Evolutionary conservation across 1,140 invertebrate species (phyloP).

Genomic region (Scaptodrosophila lebanonensis): DNA sequence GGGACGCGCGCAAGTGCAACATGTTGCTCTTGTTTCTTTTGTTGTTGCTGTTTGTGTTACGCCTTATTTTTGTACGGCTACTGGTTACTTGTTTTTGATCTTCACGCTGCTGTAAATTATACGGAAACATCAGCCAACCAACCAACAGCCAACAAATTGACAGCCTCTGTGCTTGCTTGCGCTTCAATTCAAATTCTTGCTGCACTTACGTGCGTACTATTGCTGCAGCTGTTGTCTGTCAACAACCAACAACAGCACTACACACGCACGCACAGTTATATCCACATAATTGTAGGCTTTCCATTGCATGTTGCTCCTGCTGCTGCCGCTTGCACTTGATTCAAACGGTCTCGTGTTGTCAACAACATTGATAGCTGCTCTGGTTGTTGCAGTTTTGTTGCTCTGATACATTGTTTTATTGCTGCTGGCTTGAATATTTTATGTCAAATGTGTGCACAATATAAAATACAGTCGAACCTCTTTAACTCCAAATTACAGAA

Average conservation of each 20-base stretch:
- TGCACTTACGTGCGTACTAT: no score
- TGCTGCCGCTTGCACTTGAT: no score
- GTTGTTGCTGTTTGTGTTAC: constrained; percentile 17
- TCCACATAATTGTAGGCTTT: constrained; percentile 61
- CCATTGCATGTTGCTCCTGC: constrained; percentile 49
- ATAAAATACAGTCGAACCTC: no score
- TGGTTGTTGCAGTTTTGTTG: no score
- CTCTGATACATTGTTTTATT: constrained; percentile 54
- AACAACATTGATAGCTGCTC: constrained; percentile 33
- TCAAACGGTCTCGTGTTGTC: constrained; percentile 34
- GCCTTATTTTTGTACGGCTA: constrained; percentile 14
- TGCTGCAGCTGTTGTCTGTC: constrained; percentile 46
- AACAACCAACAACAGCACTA: constrained; percentile 61
- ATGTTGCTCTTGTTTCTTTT: constrained; percentile 36
- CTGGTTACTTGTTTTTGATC: constrained; percentile 34
- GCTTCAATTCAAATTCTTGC: constrained; percentile 55
- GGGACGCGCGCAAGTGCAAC: constrained; percentile 26
- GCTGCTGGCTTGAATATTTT: constrained; percentile 27
- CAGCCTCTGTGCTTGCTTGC: constrained; percentile 13
- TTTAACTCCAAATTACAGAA: no score
- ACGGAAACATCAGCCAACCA: constrained; percentile 12
- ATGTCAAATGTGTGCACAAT: no score
- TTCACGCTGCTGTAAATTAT: constrained; percentile 48
- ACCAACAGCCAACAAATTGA: constrained; percentile 7
- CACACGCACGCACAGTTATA: no score